Base-by-base conservation (phyloP, 1,140 invertebrate species). In the Diploscapter pachys region DNA sequence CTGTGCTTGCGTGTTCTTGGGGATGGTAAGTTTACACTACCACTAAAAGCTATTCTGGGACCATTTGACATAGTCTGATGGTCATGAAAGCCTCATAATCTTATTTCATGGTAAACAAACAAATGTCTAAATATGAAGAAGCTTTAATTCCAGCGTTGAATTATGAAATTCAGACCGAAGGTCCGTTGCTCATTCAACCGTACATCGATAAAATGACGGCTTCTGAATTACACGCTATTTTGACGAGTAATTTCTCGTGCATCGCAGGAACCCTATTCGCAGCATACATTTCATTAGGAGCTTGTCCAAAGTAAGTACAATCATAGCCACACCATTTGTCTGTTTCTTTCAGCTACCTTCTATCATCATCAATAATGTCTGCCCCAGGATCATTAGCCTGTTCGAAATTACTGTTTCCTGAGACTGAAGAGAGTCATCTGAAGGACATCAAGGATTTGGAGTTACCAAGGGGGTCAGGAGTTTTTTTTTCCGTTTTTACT, bases 211-310 rank as follows among this genome's bases (percentile, higher is more conserved):
- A 90, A 69, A 88, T 98, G 82, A 97, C 95, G 0, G 88, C 89
- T 61, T 96, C 93, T 0, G 95, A 98, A 88, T 86, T 98, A 0
- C 93, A 96, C 85, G 91, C 94, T 1, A 89, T 98, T 11, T 93
- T 98, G 92, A 90, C 92, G 4, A 93, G 92, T 2, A 95, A 95
- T 5, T 96, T 97, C 86, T 93, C 94, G 0, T 95, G 94, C 5
- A 93, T 97, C 31, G 94, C 95, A 55, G 95, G 93, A 89, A 91
- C 92, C 2, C 92, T 95, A 1, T 87, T 98, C 80, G 95, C 93
- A 0, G 93, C 94, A 0, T 98, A 96, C 83, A 92, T 96, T 56
- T 89, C 89, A 13, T 95, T 94, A 85, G 95, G 94, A 3, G 93
- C 95, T 4, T 89, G 92, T 75, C 89, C 93, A 2, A 89, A 86